Percentiles rank a stretch among this genome's conserved stretches.
Conservation (phyloP, 2,797 vertebrate species). For the Sebastes itinus region DNA sequence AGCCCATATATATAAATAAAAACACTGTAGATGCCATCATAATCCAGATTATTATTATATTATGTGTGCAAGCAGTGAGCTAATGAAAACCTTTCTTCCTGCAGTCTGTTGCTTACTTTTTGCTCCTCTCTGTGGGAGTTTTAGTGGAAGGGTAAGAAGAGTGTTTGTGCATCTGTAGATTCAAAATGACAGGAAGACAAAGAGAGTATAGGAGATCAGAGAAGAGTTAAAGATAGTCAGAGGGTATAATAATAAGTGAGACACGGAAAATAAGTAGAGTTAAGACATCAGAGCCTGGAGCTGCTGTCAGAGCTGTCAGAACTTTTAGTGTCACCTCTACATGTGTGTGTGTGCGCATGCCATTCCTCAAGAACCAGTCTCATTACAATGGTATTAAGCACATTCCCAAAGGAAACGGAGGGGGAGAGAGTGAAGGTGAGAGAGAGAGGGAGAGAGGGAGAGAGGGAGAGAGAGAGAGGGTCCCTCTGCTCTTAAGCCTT, state of each 20-base stretch:
- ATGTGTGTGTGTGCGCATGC: neutral
- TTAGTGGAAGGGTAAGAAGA: conserved; percentile 13
- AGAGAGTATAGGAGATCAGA: conserved; percentile 8
- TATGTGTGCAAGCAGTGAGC: neutral
- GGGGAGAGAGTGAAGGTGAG: neutral
- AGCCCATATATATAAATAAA: neutral
- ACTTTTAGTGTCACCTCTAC: conserved; percentile 34
- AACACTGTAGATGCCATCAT: neutral
- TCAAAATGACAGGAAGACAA: conserved; percentile 31
- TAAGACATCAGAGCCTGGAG: conserved; percentile 36
- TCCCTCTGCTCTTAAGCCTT: conserved; percentile 30
- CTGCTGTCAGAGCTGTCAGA: conserved; percentile 48
- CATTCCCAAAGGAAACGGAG: conserved; percentile 33
- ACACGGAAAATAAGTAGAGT: neutral
- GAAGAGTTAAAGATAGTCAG: conserved; percentile 4
- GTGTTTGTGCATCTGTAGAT: conserved; percentile 18
- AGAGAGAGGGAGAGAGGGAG: neutral
- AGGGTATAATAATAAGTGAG: neutral
- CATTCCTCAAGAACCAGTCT: conserved; percentile 44
- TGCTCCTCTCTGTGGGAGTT: conserved; percentile 30
- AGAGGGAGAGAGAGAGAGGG: neutral
- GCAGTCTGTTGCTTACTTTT: neutral
- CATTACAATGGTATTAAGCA: conserved; percentile 58
- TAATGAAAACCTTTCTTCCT: neutral
- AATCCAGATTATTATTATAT: neutral